A percentile compares a stretch with the other conserved stretches of the same genome.
Evolutionary conservation across 2,113 vertebrate species (phyloP).

Genomic region (Ammodytes marinus): DNA sequence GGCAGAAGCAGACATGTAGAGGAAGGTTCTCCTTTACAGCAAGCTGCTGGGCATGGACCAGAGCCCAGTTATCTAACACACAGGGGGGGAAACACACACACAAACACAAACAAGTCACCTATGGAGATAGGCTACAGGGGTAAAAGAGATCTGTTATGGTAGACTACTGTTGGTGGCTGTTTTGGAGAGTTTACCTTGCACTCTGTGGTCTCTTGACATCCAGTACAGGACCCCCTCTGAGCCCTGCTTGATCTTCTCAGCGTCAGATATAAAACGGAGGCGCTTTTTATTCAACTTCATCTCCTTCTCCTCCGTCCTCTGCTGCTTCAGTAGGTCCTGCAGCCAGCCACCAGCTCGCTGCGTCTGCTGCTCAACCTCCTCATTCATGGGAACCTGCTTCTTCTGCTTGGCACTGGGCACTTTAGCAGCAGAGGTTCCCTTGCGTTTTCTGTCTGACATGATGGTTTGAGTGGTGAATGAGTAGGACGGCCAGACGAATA

Average conservation of each 20-base stretch:
- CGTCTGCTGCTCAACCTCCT: conserved; percentile 2
- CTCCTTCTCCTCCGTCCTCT: conserved; percentile 71
- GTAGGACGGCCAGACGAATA: neutral
- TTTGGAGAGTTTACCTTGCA: conserved; percentile 85
- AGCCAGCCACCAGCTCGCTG: conserved; percentile 69
- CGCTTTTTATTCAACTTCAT: conserved; percentile 87
- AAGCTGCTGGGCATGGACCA: conserved; percentile 89
- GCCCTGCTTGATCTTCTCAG: conserved; percentile 79
- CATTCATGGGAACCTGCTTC: conserved; percentile 55
- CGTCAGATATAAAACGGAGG: conserved; percentile 82
- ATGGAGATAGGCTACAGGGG: neutral
- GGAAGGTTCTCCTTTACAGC: conserved; percentile 87
- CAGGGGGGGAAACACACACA: neutral
- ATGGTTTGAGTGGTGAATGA: conserved; percentile 1
- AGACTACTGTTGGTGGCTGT: no score
- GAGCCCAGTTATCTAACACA: conserved; percentile 91
- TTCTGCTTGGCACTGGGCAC: conserved; percentile 60
- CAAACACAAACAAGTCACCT: neutral
- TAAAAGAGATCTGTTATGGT: neutral
- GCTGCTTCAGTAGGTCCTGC: conserved; percentile 52
- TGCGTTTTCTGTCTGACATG: conserved; percentile 78
- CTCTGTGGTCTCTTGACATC: conserved; percentile 92
- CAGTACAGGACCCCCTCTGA: conserved; percentile 89
- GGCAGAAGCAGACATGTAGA: conserved; percentile 87
- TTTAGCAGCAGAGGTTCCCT: conserved; percentile 4